Conservation (phyloP, 2,888 invertebrate species). For the Cataglyphis altisquamis region DNA sequence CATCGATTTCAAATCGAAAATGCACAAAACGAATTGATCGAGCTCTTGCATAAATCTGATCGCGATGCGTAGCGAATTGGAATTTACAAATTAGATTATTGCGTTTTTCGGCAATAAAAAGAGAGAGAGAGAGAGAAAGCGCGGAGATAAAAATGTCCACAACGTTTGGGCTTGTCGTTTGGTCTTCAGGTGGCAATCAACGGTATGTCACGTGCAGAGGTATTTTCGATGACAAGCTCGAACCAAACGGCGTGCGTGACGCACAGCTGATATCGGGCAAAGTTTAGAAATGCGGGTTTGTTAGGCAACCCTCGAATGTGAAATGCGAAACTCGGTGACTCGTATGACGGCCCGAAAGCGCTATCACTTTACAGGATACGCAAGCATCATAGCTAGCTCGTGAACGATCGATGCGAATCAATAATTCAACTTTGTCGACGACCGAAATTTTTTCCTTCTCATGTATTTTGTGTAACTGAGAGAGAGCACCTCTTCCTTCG, state of each 20-base stretch:
- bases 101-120: constrained; percentile 13
- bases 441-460: constrained; percentile 64
- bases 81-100: constrained; percentile 50
- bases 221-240: constrained; percentile 39
- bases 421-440: constrained; percentile 73
- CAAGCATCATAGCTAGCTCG: constrained; percentile 58
- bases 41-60: constrained; percentile 22
- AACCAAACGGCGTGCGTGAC: constrained; percentile 44
- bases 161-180: constrained; percentile 40
- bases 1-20: constrained; percentile 5
- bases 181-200: constrained; percentile 51
- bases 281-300: constrained; percentile 53
- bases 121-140: background rate
- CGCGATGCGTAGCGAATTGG: constrained; percentile 21
- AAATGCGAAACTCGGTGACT: constrained; percentile 44
- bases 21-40: constrained; percentile 20
- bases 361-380: constrained; percentile 61
- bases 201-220: constrained; percentile 53
- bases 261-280: constrained; percentile 40
- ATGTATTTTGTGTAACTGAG: constrained; percentile 27
- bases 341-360: constrained; percentile 46
- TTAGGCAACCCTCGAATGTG: constrained; percentile 26
- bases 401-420: constrained; percentile 73
- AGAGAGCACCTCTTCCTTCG: background rate
- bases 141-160: constrained; percentile 50